Base-by-base conservation (phyloP, 2,888 invertebrate species). In the Hirtodrosophila confusa region DNA sequence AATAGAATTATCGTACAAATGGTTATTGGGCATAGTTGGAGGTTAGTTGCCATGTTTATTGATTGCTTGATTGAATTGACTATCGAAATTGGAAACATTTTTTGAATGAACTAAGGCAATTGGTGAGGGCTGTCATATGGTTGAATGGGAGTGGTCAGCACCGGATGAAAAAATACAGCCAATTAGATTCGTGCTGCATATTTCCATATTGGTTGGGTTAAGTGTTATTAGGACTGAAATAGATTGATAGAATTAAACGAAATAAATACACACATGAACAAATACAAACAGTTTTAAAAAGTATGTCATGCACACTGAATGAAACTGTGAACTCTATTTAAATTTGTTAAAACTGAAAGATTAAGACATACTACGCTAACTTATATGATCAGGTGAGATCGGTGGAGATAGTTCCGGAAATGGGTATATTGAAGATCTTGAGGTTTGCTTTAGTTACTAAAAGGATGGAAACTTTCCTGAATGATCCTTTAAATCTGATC, bases 1-100 rank as follows among this genome's bases (percentile, higher is more conserved):
- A 84, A 84, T 84, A 86, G 86, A 84, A 84, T 84, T 84, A 84
- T 67, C 80, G 36, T 51, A 8, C 70, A 80, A 73, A 50, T 69
- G 75, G 39, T 53, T 39, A 56, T 56, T 67, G 67, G 45, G 63
- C 74, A 69, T 74, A 65, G 57, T 62, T 60, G 73, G 54, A 86
- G 85, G 69, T 80, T 80, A 84, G 87, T 71, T 82, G 78, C 60
- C 73, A 78, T 85, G 79, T 85, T 87, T 87, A 87, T 87, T 87
- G 82, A 83, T 83, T 87, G 86, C 68, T 74, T 85, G 83, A 83
- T 82, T 76, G 69, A 87, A 87, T 87, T 86, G 77, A 36, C 45
- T 47, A 41, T 45, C 60, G 37, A 63, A 80, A 58, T 68, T 69
- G 67, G 60, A 67, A 68, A 69, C 40, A 61, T 76, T 44, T 57